Conservation (phyloP, 2,888 invertebrate species). For the Hoplodrina blanda region DNA sequence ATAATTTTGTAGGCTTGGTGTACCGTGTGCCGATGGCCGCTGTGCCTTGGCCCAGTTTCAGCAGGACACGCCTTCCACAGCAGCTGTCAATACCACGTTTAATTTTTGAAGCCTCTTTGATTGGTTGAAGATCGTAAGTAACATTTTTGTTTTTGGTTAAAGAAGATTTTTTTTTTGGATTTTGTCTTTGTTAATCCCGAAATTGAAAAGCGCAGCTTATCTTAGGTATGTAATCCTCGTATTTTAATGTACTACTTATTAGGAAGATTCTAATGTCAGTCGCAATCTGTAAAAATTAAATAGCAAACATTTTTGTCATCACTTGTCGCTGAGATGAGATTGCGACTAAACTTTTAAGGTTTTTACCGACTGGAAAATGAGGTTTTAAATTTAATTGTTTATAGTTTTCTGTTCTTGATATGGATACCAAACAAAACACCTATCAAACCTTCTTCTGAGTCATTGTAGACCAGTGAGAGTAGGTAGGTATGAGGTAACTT, state of each 20-base stretch:
- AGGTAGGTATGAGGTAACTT: conserved; percentile 3
- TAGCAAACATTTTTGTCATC: no score
- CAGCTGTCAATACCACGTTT: conserved; percentile 36
- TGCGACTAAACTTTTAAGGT: no score
- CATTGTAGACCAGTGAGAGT: not conserved
- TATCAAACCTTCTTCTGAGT: not conserved
- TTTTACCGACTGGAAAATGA: no score
- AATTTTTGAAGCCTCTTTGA: conserved; percentile 10
- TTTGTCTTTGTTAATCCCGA: no score
- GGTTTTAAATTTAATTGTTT: no score
- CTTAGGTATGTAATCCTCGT: no score
- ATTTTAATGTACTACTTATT: no score
- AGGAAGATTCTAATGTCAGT: no score
- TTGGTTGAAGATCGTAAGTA: not conserved
- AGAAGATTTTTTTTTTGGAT: no score
- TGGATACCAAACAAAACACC: not conserved
- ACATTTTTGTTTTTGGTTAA: not conserved
- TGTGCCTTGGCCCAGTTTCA: conserved; percentile 62
- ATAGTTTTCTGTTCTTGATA: not conserved
- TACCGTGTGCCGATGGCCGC: conserved; percentile 53
- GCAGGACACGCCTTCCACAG: conserved; percentile 56
- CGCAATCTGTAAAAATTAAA: no score
- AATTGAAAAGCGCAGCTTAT: no score
- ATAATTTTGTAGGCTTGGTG: conserved; percentile 61
- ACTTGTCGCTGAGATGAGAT: no score